A percentile compares a stretch with the other conserved stretches of the same genome.
Conservation (phyloP, 2,797 vertebrate species). For the Chelon labrosus region DNA sequence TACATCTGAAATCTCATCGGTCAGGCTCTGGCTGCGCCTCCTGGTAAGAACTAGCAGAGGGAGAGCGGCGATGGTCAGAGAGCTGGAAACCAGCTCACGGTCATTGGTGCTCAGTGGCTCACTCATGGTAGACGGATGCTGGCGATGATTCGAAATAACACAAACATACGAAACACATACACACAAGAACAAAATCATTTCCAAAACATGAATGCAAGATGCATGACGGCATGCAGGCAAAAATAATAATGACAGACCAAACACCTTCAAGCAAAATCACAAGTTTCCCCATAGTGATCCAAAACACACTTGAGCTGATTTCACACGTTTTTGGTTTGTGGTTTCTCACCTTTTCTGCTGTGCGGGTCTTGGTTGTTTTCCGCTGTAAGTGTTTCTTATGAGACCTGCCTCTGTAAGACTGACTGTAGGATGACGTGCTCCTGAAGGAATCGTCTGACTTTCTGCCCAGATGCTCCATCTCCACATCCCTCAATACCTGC, state of each 20-base stretch:
- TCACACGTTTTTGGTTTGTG: not conserved
- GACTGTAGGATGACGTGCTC: conserved; percentile 50
- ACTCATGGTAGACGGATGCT: conserved; percentile 58
- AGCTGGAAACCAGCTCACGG: conserved; percentile 77
- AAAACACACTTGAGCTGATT: not conserved
- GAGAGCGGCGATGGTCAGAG: conserved; percentile 78
- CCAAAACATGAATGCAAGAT: not conserved
- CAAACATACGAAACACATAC: conserved; percentile 13
- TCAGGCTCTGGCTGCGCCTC: conserved; percentile 73
- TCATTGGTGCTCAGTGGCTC: conserved; percentile 64
- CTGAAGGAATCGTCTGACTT: conserved; percentile 58
- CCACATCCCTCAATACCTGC: conserved; percentile 75
- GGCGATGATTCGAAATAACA: conserved; percentile 11
- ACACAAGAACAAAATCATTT: conserved; percentile 3
- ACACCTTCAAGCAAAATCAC: not conserved
- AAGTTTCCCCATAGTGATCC: not conserved
- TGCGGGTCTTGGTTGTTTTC: conserved; percentile 40
- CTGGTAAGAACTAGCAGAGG: conserved; percentile 68
- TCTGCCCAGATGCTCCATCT: conserved; percentile 65
- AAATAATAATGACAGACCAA: not conserved
- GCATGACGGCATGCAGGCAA: conserved; percentile 10
- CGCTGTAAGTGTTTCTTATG: conserved; percentile 47
- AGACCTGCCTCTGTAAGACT: conserved; percentile 59
- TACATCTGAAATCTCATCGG: conserved; percentile 36
- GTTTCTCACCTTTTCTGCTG: conserved; percentile 63